Base-by-base conservation (phyloP, 2,888 invertebrate species). In the Ctenicera cuprea region DNA sequence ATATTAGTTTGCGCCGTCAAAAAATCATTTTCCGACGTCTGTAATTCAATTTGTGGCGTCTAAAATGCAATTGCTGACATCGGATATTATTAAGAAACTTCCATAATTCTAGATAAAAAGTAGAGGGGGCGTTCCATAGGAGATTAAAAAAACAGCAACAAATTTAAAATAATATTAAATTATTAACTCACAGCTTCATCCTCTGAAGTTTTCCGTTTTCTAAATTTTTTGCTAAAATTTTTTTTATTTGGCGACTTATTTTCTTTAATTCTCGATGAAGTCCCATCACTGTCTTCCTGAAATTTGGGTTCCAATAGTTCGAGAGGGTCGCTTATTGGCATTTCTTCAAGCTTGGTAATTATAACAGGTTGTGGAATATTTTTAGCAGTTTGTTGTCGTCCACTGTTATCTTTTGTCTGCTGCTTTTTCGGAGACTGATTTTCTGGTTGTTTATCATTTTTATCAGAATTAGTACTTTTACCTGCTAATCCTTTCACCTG, bases 281-380 rank as follows among this genome's bases (percentile, higher is more conserved):
- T 38, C 1, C 43, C 20, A 22, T 61, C 62, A 8, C 16, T 4
- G 45, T 65, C 45, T 66, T 87, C 86, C 64, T 83, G 83, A 73
- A 85, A 85, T 14, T 83, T 81, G 0, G 86, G 86, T 71, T 86
- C 82, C 22, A 86, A 75, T 37, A 86, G 72, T 63, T 85, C 85
- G 26, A 85, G 71, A 0, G 86, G 85, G 41, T 81, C 78, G 16
- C 62, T 75, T 12, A 74, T 70, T 8, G 76, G 66, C 9, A 48
- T 48, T 12, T 71, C 70, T 30, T 74, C 74, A 18, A 74, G 12
- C 16, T 71, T 61, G 20, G 75, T 70, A 14, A 45, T 64, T 8
- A 74, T 52, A 0, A 76, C 63, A 45, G 59, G 30, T 37, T 8
- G 20, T n/a, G 38, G 57, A 16, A 14, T 14, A 16, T 9, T 37